Evolutionary conservation across 1,140 invertebrate genomes (phyloP).

Genomic region (Nephotettix cincticeps): DNA sequence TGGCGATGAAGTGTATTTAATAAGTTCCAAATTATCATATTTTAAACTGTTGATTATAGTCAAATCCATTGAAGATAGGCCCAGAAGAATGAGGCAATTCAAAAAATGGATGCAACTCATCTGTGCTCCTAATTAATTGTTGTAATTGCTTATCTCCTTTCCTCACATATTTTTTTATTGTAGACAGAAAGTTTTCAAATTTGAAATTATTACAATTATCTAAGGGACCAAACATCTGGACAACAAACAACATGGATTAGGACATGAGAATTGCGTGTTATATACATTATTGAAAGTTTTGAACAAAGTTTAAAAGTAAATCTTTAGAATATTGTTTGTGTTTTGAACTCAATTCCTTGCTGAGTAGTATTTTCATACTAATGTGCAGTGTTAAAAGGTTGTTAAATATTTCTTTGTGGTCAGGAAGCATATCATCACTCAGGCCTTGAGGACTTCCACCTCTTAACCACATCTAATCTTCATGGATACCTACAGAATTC

Average conservation of each 20-base stretch:
- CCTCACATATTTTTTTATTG: constrained; percentile 16
- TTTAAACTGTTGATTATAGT: too few relatives aligned
- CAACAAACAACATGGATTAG: constrained; percentile 29
- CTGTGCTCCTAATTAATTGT: neutral
- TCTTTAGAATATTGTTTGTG: constrained; percentile 16
- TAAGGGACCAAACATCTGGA: constrained; percentile 27
- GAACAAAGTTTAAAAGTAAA: constrained; percentile 22
- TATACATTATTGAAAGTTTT: constrained; percentile 27
- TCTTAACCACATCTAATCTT: constrained; percentile 36
- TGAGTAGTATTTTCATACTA: neutral
- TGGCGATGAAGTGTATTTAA: too few relatives aligned
- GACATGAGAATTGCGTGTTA: constrained; percentile 42
- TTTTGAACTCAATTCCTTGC: neutral
- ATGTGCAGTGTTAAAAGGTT: constrained; percentile 2
- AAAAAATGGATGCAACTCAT: too few relatives aligned
- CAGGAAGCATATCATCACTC: neutral
- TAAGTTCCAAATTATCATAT: too few relatives aligned
- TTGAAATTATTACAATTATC: constrained; percentile 25
- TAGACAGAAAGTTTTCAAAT: constrained; percentile 31
- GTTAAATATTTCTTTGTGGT: neutral
- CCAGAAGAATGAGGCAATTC: too few relatives aligned
- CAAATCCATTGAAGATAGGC: too few relatives aligned
- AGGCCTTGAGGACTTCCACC: constrained; percentile 39
- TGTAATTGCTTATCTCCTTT: constrained; percentile 14
- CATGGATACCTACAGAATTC: constrained; percentile 42